Base-by-base conservation (phyloP, 2,113 vertebrate genomes). In the Phaethornis superciliosus region DNA sequence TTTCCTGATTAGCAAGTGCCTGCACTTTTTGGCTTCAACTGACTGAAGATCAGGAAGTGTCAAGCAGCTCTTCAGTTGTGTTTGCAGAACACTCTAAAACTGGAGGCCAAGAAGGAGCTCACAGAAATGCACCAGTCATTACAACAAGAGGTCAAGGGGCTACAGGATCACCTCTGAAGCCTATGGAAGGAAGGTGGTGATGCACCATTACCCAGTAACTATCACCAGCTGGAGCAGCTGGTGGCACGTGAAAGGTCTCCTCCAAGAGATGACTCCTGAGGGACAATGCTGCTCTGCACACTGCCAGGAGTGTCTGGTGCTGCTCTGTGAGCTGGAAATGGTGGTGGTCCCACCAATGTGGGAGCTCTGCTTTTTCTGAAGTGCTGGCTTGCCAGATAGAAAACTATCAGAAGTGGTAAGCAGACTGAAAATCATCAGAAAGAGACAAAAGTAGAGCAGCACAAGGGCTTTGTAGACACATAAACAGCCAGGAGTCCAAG, bases 351-450 rank as follows among this genome's bases (percentile, higher is more conserved):
- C 64, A 22, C 8, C n/a, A n/a, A 19, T 13, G 15, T 54, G 24
- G 17, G 13, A 26, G 8, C 9, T 5, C 2, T 74, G 8, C 5
- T 56, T 37, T 47, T 26, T 5, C 26, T 44, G 22, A 47, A 9
- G 6, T 33, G 13, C 4, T 52, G 28, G 30, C 5, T 8, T 54
- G 4, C 17, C 42, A 20, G 5, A 5, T 67, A 49, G 71, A 59
- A 47, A 58, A 3, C 2, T 27, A 16, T 33, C 9, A 71, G 8
- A 59, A 58, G 3, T 15, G 4, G 5, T n/a, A 37, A 54, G 9
- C 0, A 1, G 23, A 30, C 15, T 40, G 6, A 9, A 20, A 1
- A 1, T 2, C 33, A 35, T 20, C 8, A 40, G n/a, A n/a, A n/a
- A n/a, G n/a, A n/a, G n/a, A n/a, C n/a, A n/a, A n/a, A n/a, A n/a